phyloP scores from a whole-genome alignment of 2,888 invertebrate genomes.

The Tiliacea aurago region DNA sequence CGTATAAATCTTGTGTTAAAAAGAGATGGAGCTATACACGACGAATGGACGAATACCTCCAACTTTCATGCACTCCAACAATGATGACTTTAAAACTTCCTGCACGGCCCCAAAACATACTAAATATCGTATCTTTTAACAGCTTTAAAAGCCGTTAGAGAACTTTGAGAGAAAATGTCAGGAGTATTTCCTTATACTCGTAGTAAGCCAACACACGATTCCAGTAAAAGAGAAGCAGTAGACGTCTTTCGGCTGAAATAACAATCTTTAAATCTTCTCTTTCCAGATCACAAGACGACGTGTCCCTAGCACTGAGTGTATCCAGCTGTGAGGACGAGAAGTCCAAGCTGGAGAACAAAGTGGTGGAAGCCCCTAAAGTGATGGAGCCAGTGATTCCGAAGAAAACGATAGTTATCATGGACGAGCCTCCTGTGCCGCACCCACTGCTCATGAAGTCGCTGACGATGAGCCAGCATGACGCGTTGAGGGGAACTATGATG shows the following conservation, averaged over 20 bases:
- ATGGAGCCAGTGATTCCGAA: constrained; percentile 78
- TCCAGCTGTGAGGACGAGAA: constrained; percentile 89
- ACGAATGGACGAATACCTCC: not conserved
- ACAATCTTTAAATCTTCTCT: not conserved
- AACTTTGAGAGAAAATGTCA: not conserved
- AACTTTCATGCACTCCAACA: not conserved
- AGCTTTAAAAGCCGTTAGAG: not conserved
- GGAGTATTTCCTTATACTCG: not conserved
- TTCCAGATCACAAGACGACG: constrained; percentile 88
- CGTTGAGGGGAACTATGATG: constrained; percentile 86
- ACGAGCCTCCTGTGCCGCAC: constrained; percentile 85
- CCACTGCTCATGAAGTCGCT: constrained; percentile 88
- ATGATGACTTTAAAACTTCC: too few relatives aligned
- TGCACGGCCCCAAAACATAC: too few relatives aligned
- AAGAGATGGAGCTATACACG: not conserved
- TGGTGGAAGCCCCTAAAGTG: constrained; percentile 66
- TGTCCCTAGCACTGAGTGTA: constrained; percentile 87
- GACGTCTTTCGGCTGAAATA: not conserved
- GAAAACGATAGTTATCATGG: constrained; percentile 84
- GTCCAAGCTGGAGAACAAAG: constrained; percentile 81
- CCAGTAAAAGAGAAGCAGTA: not conserved
- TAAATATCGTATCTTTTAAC: not conserved
- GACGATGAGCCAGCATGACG: constrained; percentile 86
- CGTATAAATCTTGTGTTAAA: not conserved
- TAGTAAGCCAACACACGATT: too few relatives aligned